phyloP scores from a whole-genome alignment of 1,140 invertebrate genomes.

The Cyphomyrmex costatus region DNA sequence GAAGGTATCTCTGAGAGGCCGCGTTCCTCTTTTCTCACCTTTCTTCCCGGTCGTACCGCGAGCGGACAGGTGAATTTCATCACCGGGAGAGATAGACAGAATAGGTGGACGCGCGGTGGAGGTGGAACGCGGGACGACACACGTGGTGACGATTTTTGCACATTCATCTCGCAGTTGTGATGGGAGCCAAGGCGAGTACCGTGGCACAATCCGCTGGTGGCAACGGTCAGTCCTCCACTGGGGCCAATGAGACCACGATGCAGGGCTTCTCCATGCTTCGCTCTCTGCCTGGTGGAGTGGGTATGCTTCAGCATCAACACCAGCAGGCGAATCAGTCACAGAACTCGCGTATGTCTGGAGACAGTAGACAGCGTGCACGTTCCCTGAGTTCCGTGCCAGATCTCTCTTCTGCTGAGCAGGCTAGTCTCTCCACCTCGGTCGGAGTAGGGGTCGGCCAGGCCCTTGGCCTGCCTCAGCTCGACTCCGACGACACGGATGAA shows the following conservation, averaged over 20 bases:
- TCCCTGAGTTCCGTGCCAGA: slow-evolving; percentile 95
- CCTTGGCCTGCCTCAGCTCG: slow-evolving; percentile 83
- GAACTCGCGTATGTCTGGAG: slow-evolving; percentile 88
- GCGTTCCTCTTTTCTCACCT: slow-evolving; percentile 24
- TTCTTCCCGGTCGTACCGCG: neutral
- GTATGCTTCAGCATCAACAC: slow-evolving; percentile 83
- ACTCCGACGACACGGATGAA: slow-evolving; percentile 84
- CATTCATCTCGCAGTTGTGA: slow-evolving; percentile 81
- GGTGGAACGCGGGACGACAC: slow-evolving; percentile 19
- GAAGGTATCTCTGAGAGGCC: slow-evolving; percentile 37
- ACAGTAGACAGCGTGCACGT: slow-evolving; percentile 92
- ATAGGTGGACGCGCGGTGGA: neutral
- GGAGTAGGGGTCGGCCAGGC: slow-evolving; percentile 85
- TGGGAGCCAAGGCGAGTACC: slow-evolving; percentile 95
- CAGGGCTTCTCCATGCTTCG: slow-evolving; percentile 91
- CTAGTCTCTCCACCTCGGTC: slow-evolving; percentile 80
- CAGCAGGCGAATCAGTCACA: slow-evolving; percentile 82
- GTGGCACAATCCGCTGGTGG: slow-evolving; percentile 91
- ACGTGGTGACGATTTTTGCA: slow-evolving; percentile 8
- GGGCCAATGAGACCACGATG: slow-evolving; percentile 90
- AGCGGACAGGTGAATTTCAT: neutral
- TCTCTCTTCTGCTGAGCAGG: slow-evolving; percentile 85
- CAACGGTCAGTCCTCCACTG: slow-evolving; percentile 91
- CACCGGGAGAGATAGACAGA: neutral
- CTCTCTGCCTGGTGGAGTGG: slow-evolving; percentile 89